Base-by-base conservation (phyloP, 2,888 invertebrate species). In the Cataglyphis rosenhaueri region DNA sequence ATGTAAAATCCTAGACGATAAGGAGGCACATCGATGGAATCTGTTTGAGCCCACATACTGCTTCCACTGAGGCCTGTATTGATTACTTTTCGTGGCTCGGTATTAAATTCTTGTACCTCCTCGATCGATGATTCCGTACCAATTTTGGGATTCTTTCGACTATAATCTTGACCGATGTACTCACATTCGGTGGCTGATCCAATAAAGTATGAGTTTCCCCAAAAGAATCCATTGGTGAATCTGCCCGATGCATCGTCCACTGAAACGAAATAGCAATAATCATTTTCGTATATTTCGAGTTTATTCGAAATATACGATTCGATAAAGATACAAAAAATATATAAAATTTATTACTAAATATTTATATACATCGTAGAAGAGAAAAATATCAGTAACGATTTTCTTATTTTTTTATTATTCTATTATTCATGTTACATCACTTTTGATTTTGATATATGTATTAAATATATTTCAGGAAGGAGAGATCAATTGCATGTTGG, bases 201-300 rank as follows among this genome's bases (percentile, higher is more conserved):
- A 6, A 91, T 90, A 88, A 94, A 95, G 83, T 93, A 95, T 9
- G 93, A 92, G 85, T 95, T 95, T 25, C 95, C 95, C 94, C 94
- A 95, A 85, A 94, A 93, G 88, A 94, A 94, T 18, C 95, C 93
- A 82, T 93, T 94, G 0, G 93, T 93, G 88, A 92, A 95, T 78
- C 94, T 92, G 12, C 95, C 95, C 32, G 94, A 94, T 6, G 95
- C 92, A 73, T 95, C 95, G 64, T 94, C 94, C 85, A 92, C 95
- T 95, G 91, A 70, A 79, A 79, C 18, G 35, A 59, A n/a, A 32
- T 38, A 3, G 10, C 71, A 68, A 41, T 12, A 12, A 44, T 61
- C 9, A 32, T 44, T 52, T 52, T 52, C 48, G 8, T n/a, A 8
- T 52, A n/a, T 52, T 52, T 15, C 44, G 15, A 18, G 1, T 44